Percentiles rank a stretch among this genome's conserved stretches.
Evolutionary conservation across 2,113 vertebrate species (phyloP).

Genomic region (Dryoscopus gambensis): DNA sequence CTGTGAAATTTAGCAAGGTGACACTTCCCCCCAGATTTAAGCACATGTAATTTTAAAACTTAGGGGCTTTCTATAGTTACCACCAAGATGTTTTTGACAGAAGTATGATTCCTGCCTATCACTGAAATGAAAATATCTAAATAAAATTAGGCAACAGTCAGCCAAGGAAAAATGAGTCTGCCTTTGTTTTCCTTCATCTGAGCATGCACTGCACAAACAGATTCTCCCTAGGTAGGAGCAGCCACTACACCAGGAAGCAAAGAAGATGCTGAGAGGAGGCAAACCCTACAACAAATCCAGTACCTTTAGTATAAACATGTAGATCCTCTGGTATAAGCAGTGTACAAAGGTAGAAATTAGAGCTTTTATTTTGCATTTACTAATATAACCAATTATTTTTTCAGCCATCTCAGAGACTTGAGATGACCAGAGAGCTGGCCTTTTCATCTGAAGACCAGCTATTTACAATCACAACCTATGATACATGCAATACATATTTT

Average conservation of each 20-base stretch:
- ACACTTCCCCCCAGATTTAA: background rate
- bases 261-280: background rate
- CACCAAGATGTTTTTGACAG: background rate
- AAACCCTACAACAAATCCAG: background rate
- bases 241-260: background rate
- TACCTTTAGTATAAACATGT: background rate
- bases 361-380: background rate
- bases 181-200: background rate
- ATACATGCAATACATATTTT: background rate
- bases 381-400: background rate
- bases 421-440: background rate
- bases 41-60: background rate
- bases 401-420: background rate
- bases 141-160: background rate
- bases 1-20: background rate
- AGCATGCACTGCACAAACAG: background rate
- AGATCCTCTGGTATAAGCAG: background rate
- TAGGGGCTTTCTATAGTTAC: background rate
- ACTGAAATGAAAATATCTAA: background rate
- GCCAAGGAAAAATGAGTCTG: background rate
- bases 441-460: background rate
- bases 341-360: background rate
- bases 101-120: background rate
- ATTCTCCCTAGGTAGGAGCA: background rate
- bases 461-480: background rate